Conservation (phyloP, 1,140 invertebrate genomes). For the Centruroides vittatus region DNA sequence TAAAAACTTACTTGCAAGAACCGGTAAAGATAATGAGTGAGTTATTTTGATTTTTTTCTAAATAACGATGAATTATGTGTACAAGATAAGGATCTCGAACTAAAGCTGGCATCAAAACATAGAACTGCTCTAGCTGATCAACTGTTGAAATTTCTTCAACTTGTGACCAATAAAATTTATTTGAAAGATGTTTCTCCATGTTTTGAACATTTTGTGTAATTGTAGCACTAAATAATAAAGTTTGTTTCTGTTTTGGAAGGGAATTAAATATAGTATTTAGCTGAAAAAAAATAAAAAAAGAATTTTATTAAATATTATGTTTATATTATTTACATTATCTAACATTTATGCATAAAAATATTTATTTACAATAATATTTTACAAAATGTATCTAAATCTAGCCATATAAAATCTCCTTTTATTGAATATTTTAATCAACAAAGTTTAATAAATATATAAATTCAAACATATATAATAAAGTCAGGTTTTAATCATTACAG, state of each 20-base stretch:
- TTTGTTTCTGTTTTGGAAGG: slow-evolving; percentile 65
- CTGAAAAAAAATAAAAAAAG: slow-evolving; percentile 18
- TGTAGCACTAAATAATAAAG: slow-evolving; percentile 88
- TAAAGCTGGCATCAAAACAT: slow-evolving; percentile 73
- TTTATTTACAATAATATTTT: too few species aligned
- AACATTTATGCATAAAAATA: too few species aligned
- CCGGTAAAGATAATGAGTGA: slow-evolving; percentile 87
- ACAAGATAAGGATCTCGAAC: slow-evolving; percentile 89
- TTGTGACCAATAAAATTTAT: slow-evolving; percentile 30
- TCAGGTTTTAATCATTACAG: too few species aligned
- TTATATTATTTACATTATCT: too few species aligned
- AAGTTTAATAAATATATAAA: too few species aligned
- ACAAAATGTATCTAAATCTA: too few species aligned
- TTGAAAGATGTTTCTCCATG: slow-evolving; percentile 46
- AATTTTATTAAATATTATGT: neutral
- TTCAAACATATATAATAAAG: too few species aligned
- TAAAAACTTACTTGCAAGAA: slow-evolving; percentile 70
- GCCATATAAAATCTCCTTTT: too few species aligned
- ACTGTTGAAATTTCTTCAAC: slow-evolving; percentile 59
- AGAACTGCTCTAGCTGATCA: slow-evolving; percentile 71
- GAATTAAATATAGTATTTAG: slow-evolving; percentile 64
- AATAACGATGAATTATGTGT: slow-evolving; percentile 65
- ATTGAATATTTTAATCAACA: too few species aligned
- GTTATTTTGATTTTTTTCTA: slow-evolving; percentile 49
- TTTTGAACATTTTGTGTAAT: slow-evolving; percentile 71